A percentile compares a stretch with the other conserved stretches of the same genome.
Conservation (phyloP, 1,140 invertebrate genomes). For the Meloidogyne exigua region DNA sequence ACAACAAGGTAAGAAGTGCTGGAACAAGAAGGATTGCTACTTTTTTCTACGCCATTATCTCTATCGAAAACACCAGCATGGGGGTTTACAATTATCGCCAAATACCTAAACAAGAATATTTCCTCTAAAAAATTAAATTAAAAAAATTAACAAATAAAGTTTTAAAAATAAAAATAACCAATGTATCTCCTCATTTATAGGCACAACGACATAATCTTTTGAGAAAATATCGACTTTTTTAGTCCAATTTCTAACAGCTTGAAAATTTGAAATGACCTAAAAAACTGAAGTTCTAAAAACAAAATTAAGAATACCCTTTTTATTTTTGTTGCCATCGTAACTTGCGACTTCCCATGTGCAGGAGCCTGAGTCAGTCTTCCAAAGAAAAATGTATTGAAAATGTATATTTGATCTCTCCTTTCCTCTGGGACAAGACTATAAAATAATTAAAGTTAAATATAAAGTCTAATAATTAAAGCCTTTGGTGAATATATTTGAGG, state of each 20-base stretch:
- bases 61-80: background rate
- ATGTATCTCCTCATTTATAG: slow-evolving; percentile 91
- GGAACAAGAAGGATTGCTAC: background rate
- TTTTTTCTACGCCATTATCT: background rate
- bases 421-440: slow-evolving; percentile 26
- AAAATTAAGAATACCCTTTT: slow-evolving; percentile 18
- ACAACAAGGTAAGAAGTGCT: slow-evolving; percentile 11
- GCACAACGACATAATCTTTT: slow-evolving; percentile 93
- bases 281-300: slow-evolving; percentile 17
- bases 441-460: slow-evolving; percentile 21
- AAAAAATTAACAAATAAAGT: background rate
- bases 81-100: slow-evolving; percentile 92
- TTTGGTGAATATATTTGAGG: slow-evolving; percentile 71
- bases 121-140: background rate
- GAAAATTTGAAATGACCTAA: slow-evolving; percentile 64
- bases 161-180: slow-evolving; percentile 69
- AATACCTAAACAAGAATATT: slow-evolving; percentile 68
- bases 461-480: slow-evolving; percentile 13
- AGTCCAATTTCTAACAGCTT: slow-evolving; percentile 80
- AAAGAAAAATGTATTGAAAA: slow-evolving; percentile 48
- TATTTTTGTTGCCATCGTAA: slow-evolving; percentile 16
- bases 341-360: slow-evolving; percentile 22
- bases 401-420: slow-evolving; percentile 36
- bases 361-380: slow-evolving; percentile 67
- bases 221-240: slow-evolving; percentile 91